Conservation (phyloP, 1,140 invertebrate genomes). For the Goniozus legneri region DNA sequence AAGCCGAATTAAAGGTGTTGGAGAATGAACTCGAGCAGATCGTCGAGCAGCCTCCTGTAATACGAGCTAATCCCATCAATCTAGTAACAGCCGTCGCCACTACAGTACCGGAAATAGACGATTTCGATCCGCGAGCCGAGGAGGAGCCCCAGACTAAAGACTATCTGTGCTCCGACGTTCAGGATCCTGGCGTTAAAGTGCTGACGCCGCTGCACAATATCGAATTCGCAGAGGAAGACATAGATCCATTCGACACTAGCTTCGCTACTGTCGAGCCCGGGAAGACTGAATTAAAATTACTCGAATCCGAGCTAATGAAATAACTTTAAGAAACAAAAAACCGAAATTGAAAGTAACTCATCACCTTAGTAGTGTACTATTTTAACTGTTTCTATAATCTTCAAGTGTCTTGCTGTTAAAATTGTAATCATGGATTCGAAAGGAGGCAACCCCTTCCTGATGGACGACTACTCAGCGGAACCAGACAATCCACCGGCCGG, state of each 20-base stretch:
- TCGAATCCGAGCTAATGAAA: slow-evolving; percentile 59
- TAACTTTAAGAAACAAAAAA: slow-evolving; percentile 17
- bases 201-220: slow-evolving; percentile 45
- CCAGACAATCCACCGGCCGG: slow-evolving; percentile 38
- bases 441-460: slow-evolving; percentile 72
- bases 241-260: slow-evolving; percentile 68
- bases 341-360: slow-evolving; percentile 8
- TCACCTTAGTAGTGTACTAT: not conserved
- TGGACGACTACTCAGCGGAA: slow-evolving; percentile 59
- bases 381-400: slow-evolving; percentile 3
- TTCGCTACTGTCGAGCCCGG: slow-evolving; percentile 59
- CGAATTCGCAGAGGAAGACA: slow-evolving; percentile 40
- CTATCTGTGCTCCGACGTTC: slow-evolving; percentile 36
- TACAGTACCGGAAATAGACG: slow-evolving; percentile 8
- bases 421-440: slow-evolving; percentile 59
- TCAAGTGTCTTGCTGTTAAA: slow-evolving; percentile 17
- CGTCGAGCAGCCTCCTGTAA: slow-evolving; percentile 24
- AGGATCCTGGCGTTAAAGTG: slow-evolving; percentile 42
- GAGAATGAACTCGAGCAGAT: slow-evolving; percentile 67
- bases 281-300: slow-evolving; percentile 59
- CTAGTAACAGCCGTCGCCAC: slow-evolving; percentile 17
- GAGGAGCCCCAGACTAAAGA: slow-evolving; percentile 31
- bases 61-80: slow-evolving; percentile 26
- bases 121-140: slow-evolving; percentile 37
- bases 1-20: slow-evolving; percentile 71